These are phyloP conservation scores for Sceloporus tristichus DNA, from an alignment of 2,113 vertebrate genomes.

Conservation along the genomic window DNA sequence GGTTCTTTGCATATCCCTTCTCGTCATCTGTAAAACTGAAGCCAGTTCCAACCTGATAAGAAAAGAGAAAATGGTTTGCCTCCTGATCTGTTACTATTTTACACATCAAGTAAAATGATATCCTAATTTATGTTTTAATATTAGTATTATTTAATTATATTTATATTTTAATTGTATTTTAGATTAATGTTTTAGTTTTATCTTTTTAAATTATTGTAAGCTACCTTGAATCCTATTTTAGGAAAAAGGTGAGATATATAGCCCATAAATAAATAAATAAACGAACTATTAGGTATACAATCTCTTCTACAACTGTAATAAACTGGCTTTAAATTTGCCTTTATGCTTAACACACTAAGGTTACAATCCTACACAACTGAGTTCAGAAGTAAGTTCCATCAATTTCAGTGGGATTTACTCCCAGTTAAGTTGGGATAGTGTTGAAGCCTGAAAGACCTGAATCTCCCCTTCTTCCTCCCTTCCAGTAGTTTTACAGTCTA, in stretches of 20 bases:
- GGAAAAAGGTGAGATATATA: too few relatives aligned
- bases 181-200: too few relatives aligned
- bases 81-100: not conserved
- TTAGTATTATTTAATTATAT: too few relatives aligned
- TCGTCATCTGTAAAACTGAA: slow-evolving; percentile 84
- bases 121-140: too few relatives aligned
- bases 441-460: not conserved
- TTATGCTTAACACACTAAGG: not conserved
- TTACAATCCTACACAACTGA: not conserved
- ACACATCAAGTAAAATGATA: not conserved
- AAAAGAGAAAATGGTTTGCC: slow-evolving; percentile 14
- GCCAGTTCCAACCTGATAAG: slow-evolving; percentile 82
- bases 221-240: too few relatives aligned
- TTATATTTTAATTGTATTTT: too few relatives aligned
- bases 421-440: not conserved
- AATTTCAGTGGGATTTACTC: not conserved
- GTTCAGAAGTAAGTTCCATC: not conserved
- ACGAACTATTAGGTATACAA: not conserved
- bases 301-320: slow-evolving; percentile 1
- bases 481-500: not conserved
- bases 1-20: slow-evolving; percentile 77
- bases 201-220: too few relatives aligned
- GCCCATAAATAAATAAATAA: not conserved
- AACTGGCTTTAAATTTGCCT: not conserved
- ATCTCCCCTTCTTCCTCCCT: too few relatives aligned